These are phyloP conservation scores for Stenopsyche tienmushanensis DNA, from an alignment of 1,140 invertebrate species.

Conservation along the genomic window DNA sequence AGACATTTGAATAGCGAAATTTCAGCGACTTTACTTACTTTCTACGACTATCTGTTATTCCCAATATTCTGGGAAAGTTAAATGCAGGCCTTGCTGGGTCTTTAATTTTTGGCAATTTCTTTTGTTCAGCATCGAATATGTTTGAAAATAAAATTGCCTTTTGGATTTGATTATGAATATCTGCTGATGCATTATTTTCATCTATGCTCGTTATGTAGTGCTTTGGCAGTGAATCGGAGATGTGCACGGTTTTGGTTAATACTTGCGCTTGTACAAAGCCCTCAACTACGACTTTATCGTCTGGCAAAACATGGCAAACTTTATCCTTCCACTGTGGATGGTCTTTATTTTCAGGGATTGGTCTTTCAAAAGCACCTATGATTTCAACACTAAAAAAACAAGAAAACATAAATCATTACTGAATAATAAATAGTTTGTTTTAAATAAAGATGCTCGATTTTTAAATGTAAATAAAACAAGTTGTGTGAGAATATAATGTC, in stretches of 20 bases:
- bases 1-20: neutral
- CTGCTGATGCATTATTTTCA: slow-evolving; percentile 41
- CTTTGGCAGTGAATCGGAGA: slow-evolving; percentile 62
- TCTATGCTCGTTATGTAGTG: slow-evolving; percentile 47
- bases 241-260: slow-evolving; percentile 71
- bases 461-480: too few species aligned
- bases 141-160: slow-evolving; percentile 68
- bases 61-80: slow-evolving; percentile 69
- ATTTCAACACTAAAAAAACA: slow-evolving; percentile 54
- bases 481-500: too few species aligned
- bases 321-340: slow-evolving; percentile 67
- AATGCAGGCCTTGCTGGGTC: slow-evolving; percentile 68
- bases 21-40: slow-evolving; percentile 60
- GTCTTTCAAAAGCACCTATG: slow-evolving; percentile 49
- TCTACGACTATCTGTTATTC: slow-evolving; percentile 67
- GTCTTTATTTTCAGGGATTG: slow-evolving; percentile 52
- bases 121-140: slow-evolving; percentile 76
- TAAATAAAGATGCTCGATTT: too few species aligned
- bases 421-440: slow-evolving; percentile 23
- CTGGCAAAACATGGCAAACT: slow-evolving; percentile 60
- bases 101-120: slow-evolving; percentile 71
- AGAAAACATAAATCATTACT: too few species aligned
- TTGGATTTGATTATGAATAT: slow-evolving; percentile 57
- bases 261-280: slow-evolving; percentile 72
- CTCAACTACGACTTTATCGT: slow-evolving; percentile 66